phyloP scores from a whole-genome alignment of 1,140 invertebrate genomes.

The Leptinotarsa undecemlineata region DNA sequence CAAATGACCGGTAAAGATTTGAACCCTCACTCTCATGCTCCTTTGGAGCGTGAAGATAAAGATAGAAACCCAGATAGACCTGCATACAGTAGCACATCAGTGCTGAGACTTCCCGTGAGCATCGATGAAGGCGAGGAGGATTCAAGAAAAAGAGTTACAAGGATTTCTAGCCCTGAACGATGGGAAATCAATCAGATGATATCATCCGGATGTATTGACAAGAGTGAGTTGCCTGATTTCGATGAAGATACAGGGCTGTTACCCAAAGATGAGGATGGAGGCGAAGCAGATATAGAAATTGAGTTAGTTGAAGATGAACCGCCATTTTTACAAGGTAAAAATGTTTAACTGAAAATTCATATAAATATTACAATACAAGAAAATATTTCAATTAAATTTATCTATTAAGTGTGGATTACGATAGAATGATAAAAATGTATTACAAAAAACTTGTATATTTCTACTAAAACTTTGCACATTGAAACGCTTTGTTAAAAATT shows the following conservation, averaged over 20 bases:
- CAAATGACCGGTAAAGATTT: constrained; percentile 93
- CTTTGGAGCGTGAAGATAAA: constrained; percentile 67
- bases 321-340: constrained; percentile 80
- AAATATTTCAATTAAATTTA: no score
- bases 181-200: constrained; percentile 91
- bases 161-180: constrained; percentile 84
- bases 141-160: constrained; percentile 63
- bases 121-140: constrained; percentile 76
- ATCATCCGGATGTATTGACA: constrained; percentile 81
- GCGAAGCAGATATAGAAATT: constrained; percentile 98
- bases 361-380: no score
- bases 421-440: no score
- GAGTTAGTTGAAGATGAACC: constrained; percentile 99
- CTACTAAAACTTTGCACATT: no score
- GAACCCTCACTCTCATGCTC: constrained; percentile 77
- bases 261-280: constrained; percentile 87
- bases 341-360: not conserved
- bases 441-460: no score
- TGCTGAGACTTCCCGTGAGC: constrained; percentile 70
- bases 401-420: no score
- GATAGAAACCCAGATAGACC: constrained; percentile 88
- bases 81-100: constrained; percentile 79
- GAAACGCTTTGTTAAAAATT: no score
- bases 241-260: constrained; percentile 86
- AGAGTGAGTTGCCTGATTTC: constrained; percentile 88